Conservation (phyloP, 2,797 vertebrate genomes). For the Rachycentron canadum region DNA sequence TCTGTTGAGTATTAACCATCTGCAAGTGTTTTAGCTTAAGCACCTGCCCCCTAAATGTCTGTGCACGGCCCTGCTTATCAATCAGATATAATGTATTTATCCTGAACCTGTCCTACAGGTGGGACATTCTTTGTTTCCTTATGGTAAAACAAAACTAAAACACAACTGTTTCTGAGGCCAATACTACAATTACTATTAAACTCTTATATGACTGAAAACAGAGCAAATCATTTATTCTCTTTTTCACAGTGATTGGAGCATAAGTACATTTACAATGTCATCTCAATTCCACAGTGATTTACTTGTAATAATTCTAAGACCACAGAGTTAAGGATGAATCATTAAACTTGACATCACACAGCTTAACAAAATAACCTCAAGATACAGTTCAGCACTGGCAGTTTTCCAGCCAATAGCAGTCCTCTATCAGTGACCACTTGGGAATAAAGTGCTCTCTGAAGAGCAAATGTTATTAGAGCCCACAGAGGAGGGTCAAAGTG, state of each 20-base stretch:
- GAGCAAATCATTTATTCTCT: slow-evolving; percentile 20
- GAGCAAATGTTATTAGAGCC: background rate
- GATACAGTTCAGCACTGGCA: no score
- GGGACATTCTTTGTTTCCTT: background rate
- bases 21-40: no score
- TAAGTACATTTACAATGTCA: slow-evolving; percentile 25
- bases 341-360: background rate
- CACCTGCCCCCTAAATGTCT: no score
- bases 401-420: slow-evolving; percentile 8
- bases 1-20: no score
- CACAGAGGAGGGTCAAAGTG: background rate
- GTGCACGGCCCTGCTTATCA: no score
- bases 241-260: slow-evolving; percentile 6
- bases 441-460: background rate
- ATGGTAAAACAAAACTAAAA: background rate
- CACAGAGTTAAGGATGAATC: slow-evolving; percentile 8
- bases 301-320: slow-evolving; percentile 5
- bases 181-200: background rate
- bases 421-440: background rate
- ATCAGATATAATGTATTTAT: no score
- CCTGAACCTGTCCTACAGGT: no score
- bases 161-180: background rate
- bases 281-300: background rate
- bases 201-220: background rate
- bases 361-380: background rate